Evolutionary conservation across 2,113 vertebrate genomes (phyloP), one percentile per base, ranked within the genome.

Genomic region (Fregata magnificens): DNA sequence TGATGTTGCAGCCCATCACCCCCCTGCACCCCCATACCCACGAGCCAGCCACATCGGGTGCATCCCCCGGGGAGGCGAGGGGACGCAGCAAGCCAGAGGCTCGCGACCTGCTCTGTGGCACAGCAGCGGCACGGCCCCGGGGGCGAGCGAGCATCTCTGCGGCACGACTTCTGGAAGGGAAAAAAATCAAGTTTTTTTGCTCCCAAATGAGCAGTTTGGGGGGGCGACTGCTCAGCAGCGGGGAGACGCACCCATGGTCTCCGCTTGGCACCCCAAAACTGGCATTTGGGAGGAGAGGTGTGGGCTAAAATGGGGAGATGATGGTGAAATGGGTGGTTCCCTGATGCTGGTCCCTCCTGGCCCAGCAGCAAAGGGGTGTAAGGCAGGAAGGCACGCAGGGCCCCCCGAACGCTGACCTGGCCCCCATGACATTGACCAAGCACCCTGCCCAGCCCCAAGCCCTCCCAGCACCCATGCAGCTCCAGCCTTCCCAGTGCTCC

Each of bases 261-360:
- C 47, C 73, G 34, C 31, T 26, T 20, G 58, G 81, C 45, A 49
- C 38, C 66, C 50, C 56, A 73, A 38, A 67, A 72, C 5, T 2
- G 5, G 21, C 18, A 65, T 38, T 22, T 62, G 34, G 78, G 34
- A 53, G 44, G 20, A 42, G 21, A 59, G 11, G 8, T 5, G 19
- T n/a, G 87, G 25, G 36, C 5, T 32, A 38, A 71, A 53, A n/a
- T 1, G 21, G n/a, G 45, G 82, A 73, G 31, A n/a, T 3, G 12
- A n/a, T 31, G 44, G 47, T 6, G 2, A 77, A 91, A 82, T 0
- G 0, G 3, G 18, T 2, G 2, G 2, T 5, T 42, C 14, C 61
- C n/a, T 24, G 25, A 36, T 29, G 44, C 66, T 49, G 42, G 24
- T 19, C 18, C 36, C 59, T 53, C 42, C 44, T 29, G 47, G 24